Percentiles rank a stretch among this genome's conserved stretches.
Conservation (phyloP, 30 jellyfish, hydroid and myxozoan species). For the Catostylus mosaicus region DNA sequence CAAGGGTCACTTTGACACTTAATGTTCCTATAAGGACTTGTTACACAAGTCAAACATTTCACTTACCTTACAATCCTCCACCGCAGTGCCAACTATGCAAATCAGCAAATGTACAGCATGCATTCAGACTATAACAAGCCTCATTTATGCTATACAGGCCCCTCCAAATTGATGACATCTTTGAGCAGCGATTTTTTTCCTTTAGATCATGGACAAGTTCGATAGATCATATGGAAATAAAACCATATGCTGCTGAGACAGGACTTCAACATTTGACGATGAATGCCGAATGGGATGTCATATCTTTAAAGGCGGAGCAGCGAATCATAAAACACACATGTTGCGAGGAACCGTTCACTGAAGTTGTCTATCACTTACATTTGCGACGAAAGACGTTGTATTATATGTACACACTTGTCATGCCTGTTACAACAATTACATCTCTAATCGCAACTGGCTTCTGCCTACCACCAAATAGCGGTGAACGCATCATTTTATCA, state of each 20-base stretch:
- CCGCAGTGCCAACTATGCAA: too few relatives aligned
- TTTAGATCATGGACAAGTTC: conserved; percentile 67
- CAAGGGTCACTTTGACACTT: too few relatives aligned
- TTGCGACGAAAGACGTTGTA: conserved; percentile 69
- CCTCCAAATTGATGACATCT: too few relatives aligned
- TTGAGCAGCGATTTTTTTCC: background rate
- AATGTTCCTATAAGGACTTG: background rate
- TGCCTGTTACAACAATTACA: conserved; percentile 72
- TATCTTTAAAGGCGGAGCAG: conserved; percentile 41
- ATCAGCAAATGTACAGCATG: too few relatives aligned
- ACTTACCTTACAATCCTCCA: too few relatives aligned
- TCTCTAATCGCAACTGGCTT: conserved; percentile 63
- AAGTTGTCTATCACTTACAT: conserved; percentile 64
- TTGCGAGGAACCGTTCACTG: conserved; percentile 71
- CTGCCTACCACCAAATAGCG: conserved; percentile 79
- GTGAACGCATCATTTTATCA: conserved; percentile 71
- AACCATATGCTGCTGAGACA: conserved; percentile 14
- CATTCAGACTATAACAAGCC: too few relatives aligned
- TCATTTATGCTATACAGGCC: too few relatives aligned
- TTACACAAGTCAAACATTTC: background rate
- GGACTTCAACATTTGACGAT: conserved; percentile 52
- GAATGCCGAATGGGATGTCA: conserved; percentile 86
- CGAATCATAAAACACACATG: conserved; percentile 36
- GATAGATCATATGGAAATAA: conserved; percentile 36
- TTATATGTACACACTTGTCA: conserved; percentile 72